phyloP scores from a whole-genome alignment of 2,113 vertebrate genomes.

The Cavia porcellus region DNA sequence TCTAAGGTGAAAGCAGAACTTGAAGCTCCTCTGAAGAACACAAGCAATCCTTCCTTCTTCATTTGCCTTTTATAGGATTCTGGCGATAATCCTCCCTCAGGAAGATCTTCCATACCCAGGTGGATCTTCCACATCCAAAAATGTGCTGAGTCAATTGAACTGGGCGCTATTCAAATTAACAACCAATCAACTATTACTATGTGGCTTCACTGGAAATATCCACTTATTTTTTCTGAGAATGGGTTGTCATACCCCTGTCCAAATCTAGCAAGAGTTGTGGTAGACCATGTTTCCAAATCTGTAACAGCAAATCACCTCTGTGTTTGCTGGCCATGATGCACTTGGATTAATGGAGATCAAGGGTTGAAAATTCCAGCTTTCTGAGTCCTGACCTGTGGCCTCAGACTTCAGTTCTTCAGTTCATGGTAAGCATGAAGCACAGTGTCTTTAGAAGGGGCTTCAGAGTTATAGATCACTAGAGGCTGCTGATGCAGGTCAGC shows the following conservation, averaged over 20 bases:
- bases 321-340: not conserved
- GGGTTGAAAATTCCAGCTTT: slow-evolving; percentile 4
- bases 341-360: not conserved
- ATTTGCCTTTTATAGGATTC: not conserved
- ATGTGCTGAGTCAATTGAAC: not conserved
- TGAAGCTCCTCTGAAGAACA: not conserved
- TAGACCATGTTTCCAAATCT: not conserved
- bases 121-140: not conserved
- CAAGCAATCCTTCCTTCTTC: not conserved
- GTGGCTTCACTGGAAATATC: slow-evolving; percentile 2
- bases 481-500: not conserved
- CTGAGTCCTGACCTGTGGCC: not conserved
- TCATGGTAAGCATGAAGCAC: not conserved
- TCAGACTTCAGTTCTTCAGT: not conserved
- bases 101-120: not conserved
- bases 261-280: not conserved
- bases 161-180: not conserved
- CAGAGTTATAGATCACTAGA: not conserved
- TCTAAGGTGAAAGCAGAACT: not conserved
- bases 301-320: not conserved
- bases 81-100: not conserved
- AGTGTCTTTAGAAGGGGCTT: not conserved
- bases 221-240: not conserved
- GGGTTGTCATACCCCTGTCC: not conserved
- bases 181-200: not conserved